These are phyloP conservation scores for Stomatorhinus ivindoensis DNA, from an alignment of 2,113 vertebrate species.

Conservation along the genomic window DNA sequence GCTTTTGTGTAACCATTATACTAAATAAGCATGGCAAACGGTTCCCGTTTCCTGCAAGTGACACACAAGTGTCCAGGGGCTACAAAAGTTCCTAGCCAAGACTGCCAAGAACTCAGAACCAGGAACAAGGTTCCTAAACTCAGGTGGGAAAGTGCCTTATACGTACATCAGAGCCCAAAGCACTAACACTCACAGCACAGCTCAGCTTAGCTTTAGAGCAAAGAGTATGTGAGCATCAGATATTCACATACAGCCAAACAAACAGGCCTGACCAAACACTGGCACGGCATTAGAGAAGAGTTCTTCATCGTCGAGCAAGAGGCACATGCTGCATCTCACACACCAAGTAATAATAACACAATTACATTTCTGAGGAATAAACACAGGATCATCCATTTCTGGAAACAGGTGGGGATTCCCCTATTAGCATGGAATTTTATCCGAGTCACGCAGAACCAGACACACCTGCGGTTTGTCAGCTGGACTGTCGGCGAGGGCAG, in stretches of 20 bases:
- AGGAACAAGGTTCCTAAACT: background rate
- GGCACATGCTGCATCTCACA: background rate
- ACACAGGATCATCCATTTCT: background rate
- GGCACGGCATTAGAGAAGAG: background rate
- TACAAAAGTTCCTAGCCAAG: background rate
- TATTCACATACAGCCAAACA: background rate
- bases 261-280: background rate
- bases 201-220: background rate
- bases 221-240: background rate
- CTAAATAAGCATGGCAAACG: background rate
- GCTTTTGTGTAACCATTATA: background rate
- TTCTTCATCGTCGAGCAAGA: background rate
- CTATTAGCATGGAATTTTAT: background rate
- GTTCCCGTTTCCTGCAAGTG: background rate
- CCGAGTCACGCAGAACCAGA: background rate
- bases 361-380: background rate
- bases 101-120: background rate
- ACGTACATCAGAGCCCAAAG: background rate
- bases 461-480: background rate
- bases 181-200: too few relatives aligned
- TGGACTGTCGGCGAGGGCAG: background rate
- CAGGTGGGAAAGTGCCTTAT: background rate
- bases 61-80: background rate
- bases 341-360: background rate
- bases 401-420: background rate